Conservation (phyloP, 2,797 vertebrate species). For the Cheirogaleus major region DNA sequence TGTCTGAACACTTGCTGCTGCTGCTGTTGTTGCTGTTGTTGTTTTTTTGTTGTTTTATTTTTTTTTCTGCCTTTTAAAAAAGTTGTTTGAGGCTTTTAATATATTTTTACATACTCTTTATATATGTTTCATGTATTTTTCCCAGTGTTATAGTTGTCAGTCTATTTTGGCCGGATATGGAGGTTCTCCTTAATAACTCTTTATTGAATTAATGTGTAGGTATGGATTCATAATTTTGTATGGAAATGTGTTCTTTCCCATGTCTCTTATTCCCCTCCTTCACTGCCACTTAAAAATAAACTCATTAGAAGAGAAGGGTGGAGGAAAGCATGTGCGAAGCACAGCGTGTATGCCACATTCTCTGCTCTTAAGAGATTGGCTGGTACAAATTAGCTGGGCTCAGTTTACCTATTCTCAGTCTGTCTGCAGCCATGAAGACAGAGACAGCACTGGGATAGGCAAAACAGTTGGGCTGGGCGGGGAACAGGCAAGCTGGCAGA, state of each 20-base stretch:
- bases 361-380: neutral
- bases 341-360: neutral
- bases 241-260: neutral
- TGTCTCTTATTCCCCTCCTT: neutral
- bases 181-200: neutral
- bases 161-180: neutral
- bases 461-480: accelerated
- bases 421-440: neutral
- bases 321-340: neutral
- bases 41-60: no score
- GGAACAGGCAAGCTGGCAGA: neutral
- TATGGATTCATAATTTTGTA: neutral
- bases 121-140: neutral
- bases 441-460: neutral
- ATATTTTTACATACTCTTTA: neutral
- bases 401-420: neutral
- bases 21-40: neutral
- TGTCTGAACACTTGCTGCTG: neutral
- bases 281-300: neutral
- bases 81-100: neutral
- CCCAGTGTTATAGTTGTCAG: neutral
- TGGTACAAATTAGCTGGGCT: neutral
- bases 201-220: neutral
- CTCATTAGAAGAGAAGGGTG: neutral
- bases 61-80: neutral